Base-by-base conservation (phyloP, 2,888 invertebrate genomes). In the Celastrina argiolus region DNA sequence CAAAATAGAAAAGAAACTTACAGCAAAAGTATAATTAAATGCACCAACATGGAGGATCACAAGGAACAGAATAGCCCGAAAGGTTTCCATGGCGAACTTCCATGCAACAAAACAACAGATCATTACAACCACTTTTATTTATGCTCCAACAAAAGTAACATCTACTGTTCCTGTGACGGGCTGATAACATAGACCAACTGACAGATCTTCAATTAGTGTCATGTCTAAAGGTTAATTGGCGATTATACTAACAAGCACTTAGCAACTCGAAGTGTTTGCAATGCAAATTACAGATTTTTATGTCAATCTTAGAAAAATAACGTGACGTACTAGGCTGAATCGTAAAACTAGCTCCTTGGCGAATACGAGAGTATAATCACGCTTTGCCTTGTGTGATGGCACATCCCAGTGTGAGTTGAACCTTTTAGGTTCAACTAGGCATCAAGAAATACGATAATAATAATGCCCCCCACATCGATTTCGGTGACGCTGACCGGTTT, bases 141-240 rank as follows among this genome's bases (percentile, higher is more conserved):
- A 61, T 34, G 36, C 36, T 5, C 39, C 22, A 18, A 39, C 22
- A 12, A 39, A 36, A 61, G 7, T 22, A 18, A 10, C 39, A 61
- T 22, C 22, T 61, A 61, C 18, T 36, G 14, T 36, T 61, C 36
- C 18, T 22, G 65, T 80, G 76, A 81, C 73, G 76, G 77, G 79
- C 78, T 81, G 78, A 85, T 83, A 73, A 75, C 69, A 78, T 71
- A 67, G 68, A 56, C 66, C 64, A 66, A 39, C 39, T 22, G 36
- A 61, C 18, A 61, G 12, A 1, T 68, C 68, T 74, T 71, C 72
- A 69, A 74, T 75, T 76, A 81, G 74, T 79, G 74, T 75, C 74
- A 67, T 67, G 72, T 74, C 67, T 68, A 63, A 64, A 67, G 72
- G 58, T 66, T 71, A 39, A 68, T 42, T 65, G 64, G 61, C 16